Conservation (phyloP, 1,140 invertebrate genomes). For the Diachasma alloeum region DNA sequence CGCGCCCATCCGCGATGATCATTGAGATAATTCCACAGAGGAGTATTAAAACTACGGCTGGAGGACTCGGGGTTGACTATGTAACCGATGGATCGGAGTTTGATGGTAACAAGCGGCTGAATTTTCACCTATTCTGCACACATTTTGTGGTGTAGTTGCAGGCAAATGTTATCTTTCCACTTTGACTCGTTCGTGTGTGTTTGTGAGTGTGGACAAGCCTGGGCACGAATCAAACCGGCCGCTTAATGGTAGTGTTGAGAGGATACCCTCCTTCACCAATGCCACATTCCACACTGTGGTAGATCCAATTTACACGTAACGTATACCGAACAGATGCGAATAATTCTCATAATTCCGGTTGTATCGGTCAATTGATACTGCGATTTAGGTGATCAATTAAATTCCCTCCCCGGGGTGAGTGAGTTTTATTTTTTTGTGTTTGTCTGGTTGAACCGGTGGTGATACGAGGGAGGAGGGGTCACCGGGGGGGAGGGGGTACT, state of each 20-base stretch:
- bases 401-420: not conserved
- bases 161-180: not conserved
- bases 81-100: not conserved
- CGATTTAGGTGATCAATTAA: not conserved
- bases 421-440: not conserved
- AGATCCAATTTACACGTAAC: constrained; percentile 15
- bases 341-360: not conserved
- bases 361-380: not conserved
- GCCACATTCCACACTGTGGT: constrained; percentile 28
- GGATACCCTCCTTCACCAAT: constrained; percentile 25
- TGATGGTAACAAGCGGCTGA: not conserved
- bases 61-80: not conserved
- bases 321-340: not conserved
- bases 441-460: too few relatives aligned
- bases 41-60: not conserved
- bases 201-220: not conserved
- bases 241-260: constrained; percentile 5
- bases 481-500: too few relatives aligned
- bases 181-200: not conserved
- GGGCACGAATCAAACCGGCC: constrained; percentile 6
- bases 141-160: not conserved
- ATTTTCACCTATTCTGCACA: not conserved
- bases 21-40: not conserved
- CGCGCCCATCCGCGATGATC: not conserved
- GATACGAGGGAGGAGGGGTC: too few relatives aligned